These are phyloP conservation scores for Eulemur albifrons DNA, from an alignment of 2,797 vertebrate genomes.

Conservation along the genomic window DNA sequence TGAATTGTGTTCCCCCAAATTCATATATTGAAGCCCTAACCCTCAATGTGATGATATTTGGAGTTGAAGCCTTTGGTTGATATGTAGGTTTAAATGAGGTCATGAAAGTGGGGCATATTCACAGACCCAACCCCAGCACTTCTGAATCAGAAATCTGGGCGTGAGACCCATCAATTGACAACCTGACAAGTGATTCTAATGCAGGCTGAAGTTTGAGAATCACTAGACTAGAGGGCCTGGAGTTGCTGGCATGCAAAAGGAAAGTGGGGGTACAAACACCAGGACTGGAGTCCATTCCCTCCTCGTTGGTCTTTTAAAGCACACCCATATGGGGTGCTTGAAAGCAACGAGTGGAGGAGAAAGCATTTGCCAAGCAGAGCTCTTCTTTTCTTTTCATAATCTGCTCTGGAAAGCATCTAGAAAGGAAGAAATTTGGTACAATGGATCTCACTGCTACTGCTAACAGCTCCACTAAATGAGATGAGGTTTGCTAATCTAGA, in stretches of 20 bases:
- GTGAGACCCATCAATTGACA: background rate
- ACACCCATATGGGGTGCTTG: background rate
- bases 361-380: background rate
- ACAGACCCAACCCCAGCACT: background rate
- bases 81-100: background rate
- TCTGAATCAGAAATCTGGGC: background rate
- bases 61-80: background rate
- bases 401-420: background rate
- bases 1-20: background rate
- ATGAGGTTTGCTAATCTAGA: background rate
- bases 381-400: background rate
- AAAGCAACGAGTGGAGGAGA: background rate
- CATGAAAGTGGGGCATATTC: background rate
- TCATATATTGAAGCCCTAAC: background rate
- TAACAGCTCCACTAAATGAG: background rate
- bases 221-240: background rate
- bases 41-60: background rate
- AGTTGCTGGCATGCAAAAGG: background rate
- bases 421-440: background rate
- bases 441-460: background rate
- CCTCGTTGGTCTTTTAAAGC: background rate
- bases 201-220: background rate
- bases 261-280: background rate
- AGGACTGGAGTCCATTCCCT: no score
- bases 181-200: background rate